Evolutionary conservation across 2,797 vertebrate species (phyloP).

Genomic region (Cirrhinus mrigala): DNA sequence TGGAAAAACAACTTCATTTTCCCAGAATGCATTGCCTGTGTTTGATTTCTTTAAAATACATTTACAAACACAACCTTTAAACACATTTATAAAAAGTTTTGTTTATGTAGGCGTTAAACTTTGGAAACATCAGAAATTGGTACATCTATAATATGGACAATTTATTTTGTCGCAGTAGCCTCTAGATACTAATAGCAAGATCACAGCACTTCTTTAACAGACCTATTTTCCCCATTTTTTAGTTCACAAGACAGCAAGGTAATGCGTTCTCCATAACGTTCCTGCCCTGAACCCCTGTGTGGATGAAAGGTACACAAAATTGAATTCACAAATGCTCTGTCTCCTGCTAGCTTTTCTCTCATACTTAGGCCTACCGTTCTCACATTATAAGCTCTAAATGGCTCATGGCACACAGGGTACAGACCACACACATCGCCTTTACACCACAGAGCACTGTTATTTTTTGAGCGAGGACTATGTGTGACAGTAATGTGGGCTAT

Average conservation of each 20-base stretch:
- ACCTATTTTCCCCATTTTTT: neutral
- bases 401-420: slow-evolving; percentile 19
- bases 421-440: neutral
- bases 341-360: slow-evolving; percentile 13
- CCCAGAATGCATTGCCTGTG: neutral
- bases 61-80: neutral
- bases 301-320: slow-evolving; percentile 12
- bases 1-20: neutral
- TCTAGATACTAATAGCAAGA: neutral
- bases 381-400: slow-evolving; percentile 23
- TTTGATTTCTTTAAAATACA: neutral
- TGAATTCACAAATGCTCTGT: slow-evolving; percentile 24
- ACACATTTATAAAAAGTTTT: neutral
- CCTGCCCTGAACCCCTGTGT: neutral
- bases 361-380: slow-evolving; percentile 22
- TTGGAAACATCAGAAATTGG: neutral
- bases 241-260: slow-evolving; percentile 13
- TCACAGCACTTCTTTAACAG: neutral
- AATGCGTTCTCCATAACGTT: neutral
- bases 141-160: neutral
- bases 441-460: neutral
- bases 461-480: slow-evolving; percentile 13
- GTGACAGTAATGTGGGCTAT: neutral
- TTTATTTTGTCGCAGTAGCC: neutral
- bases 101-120: neutral